Base-by-base conservation (phyloP, 2,113 vertebrate genomes). In the Pedetes capensis region DNA sequence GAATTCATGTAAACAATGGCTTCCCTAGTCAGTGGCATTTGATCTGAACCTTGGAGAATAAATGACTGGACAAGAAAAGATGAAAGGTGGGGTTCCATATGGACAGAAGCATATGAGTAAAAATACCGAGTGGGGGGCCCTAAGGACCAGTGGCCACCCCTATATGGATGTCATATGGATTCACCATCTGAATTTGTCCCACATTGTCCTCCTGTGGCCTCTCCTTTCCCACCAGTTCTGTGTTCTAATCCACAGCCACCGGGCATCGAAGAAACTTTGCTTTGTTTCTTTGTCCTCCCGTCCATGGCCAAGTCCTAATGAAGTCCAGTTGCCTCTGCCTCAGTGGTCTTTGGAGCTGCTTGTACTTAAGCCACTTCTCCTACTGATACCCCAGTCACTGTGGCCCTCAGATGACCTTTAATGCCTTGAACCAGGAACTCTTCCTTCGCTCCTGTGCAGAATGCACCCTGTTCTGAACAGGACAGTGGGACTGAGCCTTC, bases 361-460 rank as follows among this genome's bases (percentile, higher is more conserved):
- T 0, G 5, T 68, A 53, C 9, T 4, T 78, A 53, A 44, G n/a
- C 22, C 14, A 64, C 23, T 12, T 47, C 6, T 1, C 42, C 20
- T 42, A 5, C 6, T 12, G 6, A 2, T 3, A 27, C 4, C 2
- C 6, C n/a, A 23, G 20, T 8, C 4, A 16, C 6, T 3, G 3
- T 0, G 6, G 68, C 20, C 23, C 42, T 66, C 4, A 34, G 8
- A 39, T 22, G n/a, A 20, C 16, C 27, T 23, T 22, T 23, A 4
- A 2, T 32, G 3, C 8, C 17, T 61, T 79, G 0, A 20, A 25
- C 9, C 2, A 22, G 29, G 4, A n/a, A 23, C 79, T 25, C 25
- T 79, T 16, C 55, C 59, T 6, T 13, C 20, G 1, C 8, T 51
- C 27, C 78, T 44, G 25, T 11, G 9, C 6, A 25, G 34, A 1